Evolutionary conservation across 2,113 vertebrate genomes (phyloP), one percentile per base, ranked within the genome.

Genomic region (Sebastes schlegelii): DNA sequence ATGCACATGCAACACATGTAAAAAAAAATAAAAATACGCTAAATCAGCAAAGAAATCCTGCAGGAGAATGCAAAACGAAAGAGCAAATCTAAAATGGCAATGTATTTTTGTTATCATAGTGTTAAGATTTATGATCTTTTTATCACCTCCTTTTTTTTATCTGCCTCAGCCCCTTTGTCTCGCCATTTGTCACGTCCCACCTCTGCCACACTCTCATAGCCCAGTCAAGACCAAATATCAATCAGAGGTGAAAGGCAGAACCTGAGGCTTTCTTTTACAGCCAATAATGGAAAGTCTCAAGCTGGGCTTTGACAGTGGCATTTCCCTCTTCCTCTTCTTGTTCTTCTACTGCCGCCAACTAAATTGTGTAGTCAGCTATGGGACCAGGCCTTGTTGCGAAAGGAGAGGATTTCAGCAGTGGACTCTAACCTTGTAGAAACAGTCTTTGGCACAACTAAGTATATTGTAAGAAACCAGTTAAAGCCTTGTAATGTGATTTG

Each of bases 201-300:
- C 58, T n/a, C 67, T 60, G 71, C 70, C 66, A 54, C 52, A 48
- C 45, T 48, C 70, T 64, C 78, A 48, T 8, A 49, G 49, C 62
- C 64, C 16, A 62, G 57, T 13, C 76, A 73, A 58, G 54, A 77
- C 60, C 69, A 61, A 79, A 68, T 81, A 84, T 88, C 83, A 76
- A 79, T 85, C 79, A 79, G 60, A 49, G 69, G 23, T 40, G 45
- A 64, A 45, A 79, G 79, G 65, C 60, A 76, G 46, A 79, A 82
- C 83, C 42, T 55, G 65, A 86, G 80, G 73, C 80, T 81, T 80
- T 67, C 9, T 52, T 83, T 74, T 64, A 61, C 61, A 60, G 58
- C 80, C 77, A 83, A 13, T 81, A 66, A 86, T 66, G 63, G 46
- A 73, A 60, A 61, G 71, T 67, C 70, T 82, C 40, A 48, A 51